Evolutionary conservation across 1,140 invertebrate genomes (phyloP).

Genomic region (Ruditapes philippinarum): DNA sequence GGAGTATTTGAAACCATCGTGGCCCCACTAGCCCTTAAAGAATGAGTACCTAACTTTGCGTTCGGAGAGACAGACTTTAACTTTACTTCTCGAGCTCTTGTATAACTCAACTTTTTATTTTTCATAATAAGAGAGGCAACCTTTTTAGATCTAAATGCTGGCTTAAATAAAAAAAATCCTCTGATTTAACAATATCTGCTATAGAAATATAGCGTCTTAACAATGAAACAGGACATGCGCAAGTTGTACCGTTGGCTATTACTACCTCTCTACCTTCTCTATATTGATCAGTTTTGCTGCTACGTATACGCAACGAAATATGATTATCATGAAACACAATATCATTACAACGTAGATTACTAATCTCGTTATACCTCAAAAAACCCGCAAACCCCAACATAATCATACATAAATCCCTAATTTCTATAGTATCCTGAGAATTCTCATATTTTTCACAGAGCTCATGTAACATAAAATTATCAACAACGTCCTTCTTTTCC

Average conservation of each 20-base stretch:
- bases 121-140: background rate
- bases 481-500: background rate
- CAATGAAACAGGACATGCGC: background rate
- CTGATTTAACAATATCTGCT: background rate
- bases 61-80: too few relatives aligned
- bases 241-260: background rate
- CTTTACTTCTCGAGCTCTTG: background rate
- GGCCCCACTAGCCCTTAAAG: too few relatives aligned
- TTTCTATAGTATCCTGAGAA: background rate
- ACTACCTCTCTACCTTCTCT: background rate
- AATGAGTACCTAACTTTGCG: too few relatives aligned
- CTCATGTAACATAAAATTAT: background rate
- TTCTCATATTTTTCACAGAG: background rate
- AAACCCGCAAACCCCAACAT: background rate
- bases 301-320: background rate
- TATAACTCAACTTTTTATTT: constrained; percentile 58
- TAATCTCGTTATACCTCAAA: background rate
- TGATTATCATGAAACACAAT: background rate
- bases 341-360: background rate
- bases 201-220: constrained; percentile 54
- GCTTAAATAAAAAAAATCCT: background rate
- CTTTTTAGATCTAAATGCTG: background rate
- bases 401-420: background rate
- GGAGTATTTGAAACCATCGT: too few relatives aligned
- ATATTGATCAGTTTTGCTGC: background rate